phyloP scores from a whole-genome alignment of 2,888 invertebrate species.

The Fragum fragum region DNA sequence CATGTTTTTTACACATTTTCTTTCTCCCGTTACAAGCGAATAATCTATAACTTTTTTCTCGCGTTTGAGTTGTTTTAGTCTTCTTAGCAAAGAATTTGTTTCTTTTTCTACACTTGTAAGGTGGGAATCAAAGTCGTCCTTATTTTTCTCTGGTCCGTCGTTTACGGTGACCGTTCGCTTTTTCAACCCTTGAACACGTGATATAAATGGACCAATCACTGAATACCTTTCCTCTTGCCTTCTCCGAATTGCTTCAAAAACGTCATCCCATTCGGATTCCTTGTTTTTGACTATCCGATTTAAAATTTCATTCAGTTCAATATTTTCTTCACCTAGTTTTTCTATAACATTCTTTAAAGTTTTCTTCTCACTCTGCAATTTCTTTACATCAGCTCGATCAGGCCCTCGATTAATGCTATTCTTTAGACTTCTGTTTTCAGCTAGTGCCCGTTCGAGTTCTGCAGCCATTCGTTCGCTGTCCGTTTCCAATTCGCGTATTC shows the following conservation, averaged over 20 bases:
- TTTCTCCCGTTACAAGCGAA: slow-evolving; percentile 49
- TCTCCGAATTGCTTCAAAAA: not conserved
- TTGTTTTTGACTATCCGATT: not conserved
- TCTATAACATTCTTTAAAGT: slow-evolving; percentile 54
- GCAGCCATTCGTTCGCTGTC: slow-evolving; percentile 46
- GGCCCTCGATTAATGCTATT: slow-evolving; percentile 59
- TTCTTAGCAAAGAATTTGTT: slow-evolving; percentile 51
- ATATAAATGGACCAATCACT: slow-evolving; percentile 54
- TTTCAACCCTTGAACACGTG: slow-evolving; percentile 39
- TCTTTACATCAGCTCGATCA: slow-evolving; percentile 48
- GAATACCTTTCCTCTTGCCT: slow-evolving; percentile 21
- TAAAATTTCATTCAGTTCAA: slow-evolving; percentile 13
- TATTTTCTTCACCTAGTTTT: slow-evolving; percentile 46
- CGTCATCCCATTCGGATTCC: slow-evolving; percentile 13
- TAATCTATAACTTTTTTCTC: slow-evolving; percentile 60
- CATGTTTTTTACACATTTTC: slow-evolving; percentile 46
- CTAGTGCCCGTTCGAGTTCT: slow-evolving; percentile 47
- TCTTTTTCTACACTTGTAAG: slow-evolving; percentile 59
- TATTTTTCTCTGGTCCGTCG: slow-evolving; percentile 31
- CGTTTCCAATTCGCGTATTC: slow-evolving; percentile 53
- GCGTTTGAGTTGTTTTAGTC: slow-evolving; percentile 54
- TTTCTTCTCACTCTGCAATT: slow-evolving; percentile 49
- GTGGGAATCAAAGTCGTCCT: slow-evolving; percentile 55
- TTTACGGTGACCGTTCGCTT: slow-evolving; percentile 35
- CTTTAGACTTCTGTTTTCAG: slow-evolving; percentile 55